phyloP scores from a whole-genome alignment of 1,140 invertebrate species.

The Drosophila willistoni region DNA sequence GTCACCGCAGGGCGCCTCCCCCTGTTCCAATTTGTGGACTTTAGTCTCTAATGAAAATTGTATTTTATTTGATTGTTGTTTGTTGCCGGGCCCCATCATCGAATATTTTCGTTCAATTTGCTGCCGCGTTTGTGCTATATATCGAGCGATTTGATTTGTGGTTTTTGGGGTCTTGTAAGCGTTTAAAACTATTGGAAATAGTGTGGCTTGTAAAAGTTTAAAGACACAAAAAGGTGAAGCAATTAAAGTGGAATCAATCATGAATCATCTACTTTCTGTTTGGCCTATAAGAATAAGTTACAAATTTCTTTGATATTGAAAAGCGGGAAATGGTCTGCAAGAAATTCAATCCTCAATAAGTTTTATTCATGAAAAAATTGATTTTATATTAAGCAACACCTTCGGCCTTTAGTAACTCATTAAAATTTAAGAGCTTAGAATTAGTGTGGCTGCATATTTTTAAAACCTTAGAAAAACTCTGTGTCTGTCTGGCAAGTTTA shows the following conservation, averaged over 20 bases:
- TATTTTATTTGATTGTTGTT: constrained; percentile 59
- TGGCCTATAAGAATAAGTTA: no score
- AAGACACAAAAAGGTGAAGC: neutral
- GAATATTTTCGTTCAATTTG: constrained; percentile 60
- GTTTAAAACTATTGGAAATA: no score
- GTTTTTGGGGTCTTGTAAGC: neutral
- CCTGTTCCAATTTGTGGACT: neutral
- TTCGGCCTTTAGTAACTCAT: no score
- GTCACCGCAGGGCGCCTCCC: neutral
- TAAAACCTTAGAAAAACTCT: neutral
- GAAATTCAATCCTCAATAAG: no score
- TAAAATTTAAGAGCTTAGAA: no score
- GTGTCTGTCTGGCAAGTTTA: no score
- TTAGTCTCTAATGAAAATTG: constrained; percentile 62
- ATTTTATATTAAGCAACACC: no score
- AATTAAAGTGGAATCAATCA: no score
- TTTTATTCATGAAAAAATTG: no score
- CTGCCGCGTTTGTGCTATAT: neutral
- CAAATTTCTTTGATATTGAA: no score
- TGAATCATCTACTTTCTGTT: no score
- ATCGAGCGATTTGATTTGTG: constrained; percentile 3
- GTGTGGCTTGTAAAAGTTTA: neutral
- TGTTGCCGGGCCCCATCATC: constrained; percentile 52
- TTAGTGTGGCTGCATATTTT: neutral
- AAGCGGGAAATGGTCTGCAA: no score